Evolutionary conservation across 1,140 invertebrate genomes (phyloP).

Genomic region (Atta colombica): DNA sequence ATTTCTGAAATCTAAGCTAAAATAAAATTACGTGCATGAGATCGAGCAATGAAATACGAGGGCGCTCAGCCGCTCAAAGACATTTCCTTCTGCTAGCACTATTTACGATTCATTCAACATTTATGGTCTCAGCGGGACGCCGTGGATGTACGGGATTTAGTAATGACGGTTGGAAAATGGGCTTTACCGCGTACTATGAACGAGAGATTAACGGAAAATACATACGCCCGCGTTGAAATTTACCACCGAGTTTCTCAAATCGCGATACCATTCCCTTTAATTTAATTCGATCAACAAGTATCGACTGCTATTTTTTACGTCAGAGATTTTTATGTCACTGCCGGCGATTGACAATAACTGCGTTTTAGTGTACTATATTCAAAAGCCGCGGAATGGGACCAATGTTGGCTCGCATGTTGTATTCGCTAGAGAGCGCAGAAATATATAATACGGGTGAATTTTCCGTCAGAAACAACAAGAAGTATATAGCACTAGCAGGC

Average conservation of each 20-base stretch:
- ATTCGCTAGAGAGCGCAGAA: background rate
- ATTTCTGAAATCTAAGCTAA: conserved; percentile 20
- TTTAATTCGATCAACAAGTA: conserved; percentile 36
- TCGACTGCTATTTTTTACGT: conserved; percentile 59
- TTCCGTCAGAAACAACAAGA: background rate
- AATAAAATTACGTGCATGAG: background rate
- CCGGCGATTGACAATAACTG: conserved; percentile 38
- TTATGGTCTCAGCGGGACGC: conserved; percentile 2
- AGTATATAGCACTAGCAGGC: too few relatives aligned
- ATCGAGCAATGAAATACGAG: conserved; percentile 29
- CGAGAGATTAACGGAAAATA: conserved; percentile 16
- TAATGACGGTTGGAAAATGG: conserved; percentile 29
- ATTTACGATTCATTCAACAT: conserved; percentile 55
- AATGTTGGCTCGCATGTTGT: background rate
- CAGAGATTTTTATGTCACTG: background rate
- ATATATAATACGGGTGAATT: conserved; percentile 7
- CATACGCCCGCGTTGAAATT: background rate
- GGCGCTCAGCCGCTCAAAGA: background rate
- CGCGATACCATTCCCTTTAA: conserved; percentile 55
- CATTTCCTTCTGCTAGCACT: background rate
- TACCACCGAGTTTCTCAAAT: conserved; percentile 24
- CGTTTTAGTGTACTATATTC: conserved; percentile 22
- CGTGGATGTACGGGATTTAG: background rate
- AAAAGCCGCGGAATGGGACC: conserved; percentile 41
- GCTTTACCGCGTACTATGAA: background rate